Evolutionary conservation across 2,888 invertebrate species (phyloP).

Genomic region (Maniola hyperantus): DNA sequence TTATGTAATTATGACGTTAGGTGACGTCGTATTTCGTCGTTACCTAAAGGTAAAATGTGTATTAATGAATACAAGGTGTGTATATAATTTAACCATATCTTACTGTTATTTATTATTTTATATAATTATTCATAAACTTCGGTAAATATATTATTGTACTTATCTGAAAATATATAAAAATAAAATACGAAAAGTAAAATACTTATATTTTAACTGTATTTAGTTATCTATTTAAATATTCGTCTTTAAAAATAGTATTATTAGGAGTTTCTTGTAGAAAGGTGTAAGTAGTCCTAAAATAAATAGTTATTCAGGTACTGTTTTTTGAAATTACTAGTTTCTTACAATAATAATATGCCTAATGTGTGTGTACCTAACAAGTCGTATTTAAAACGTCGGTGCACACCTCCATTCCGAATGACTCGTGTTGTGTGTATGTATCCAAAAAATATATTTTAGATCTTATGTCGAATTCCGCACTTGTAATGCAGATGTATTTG

Average conservation of each 20-base stretch:
- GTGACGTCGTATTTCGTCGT: neutral
- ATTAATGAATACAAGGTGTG: too few species aligned
- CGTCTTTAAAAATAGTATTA: neutral
- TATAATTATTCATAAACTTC: neutral
- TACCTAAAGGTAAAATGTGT: too few species aligned
- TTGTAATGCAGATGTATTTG: conserved; percentile 28
- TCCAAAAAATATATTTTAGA: conserved; percentile 1
- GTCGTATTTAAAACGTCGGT: neutral
- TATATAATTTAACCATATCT: too few species aligned
- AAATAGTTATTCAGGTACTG: neutral
- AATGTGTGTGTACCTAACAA: neutral
- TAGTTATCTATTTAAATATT: neutral
- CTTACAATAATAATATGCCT: neutral
- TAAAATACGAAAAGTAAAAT: neutral
- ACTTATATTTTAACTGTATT: neutral
- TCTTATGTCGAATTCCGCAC: neutral
- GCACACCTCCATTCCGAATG: neutral
- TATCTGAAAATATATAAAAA: neutral
- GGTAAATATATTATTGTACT: neutral
- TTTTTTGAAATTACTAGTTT: neutral
- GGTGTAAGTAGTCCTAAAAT: neutral
- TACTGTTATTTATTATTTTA: too few species aligned
- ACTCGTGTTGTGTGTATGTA: neutral
- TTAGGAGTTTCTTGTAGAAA: neutral
- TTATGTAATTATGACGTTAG: neutral